Evolutionary conservation across 1,140 invertebrate genomes (phyloP), one percentile per base, ranked within the genome.

Genomic region (Samia ricini): DNA sequence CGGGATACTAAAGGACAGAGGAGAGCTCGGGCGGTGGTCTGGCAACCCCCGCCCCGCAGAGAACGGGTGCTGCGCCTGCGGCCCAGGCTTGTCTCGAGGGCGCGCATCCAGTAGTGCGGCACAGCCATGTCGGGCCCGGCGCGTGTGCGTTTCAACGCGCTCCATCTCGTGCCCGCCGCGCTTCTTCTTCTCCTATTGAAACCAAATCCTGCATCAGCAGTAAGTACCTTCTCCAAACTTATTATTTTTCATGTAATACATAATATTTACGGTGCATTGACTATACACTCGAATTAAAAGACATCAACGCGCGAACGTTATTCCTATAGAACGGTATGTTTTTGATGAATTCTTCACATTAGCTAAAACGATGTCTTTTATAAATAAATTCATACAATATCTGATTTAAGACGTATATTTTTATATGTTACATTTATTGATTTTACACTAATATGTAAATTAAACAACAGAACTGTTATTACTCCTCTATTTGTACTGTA

Each of bases 1-100:
- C 84, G 78, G 85, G 85, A 85, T 83, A 89, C 86, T 89, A 85
- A 71, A 82, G 81, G 83, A 84, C 74, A 66, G 81, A 81, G 79
- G 76, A 83, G 76, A 61, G 77, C 63, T 80, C 80, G 79, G 79
- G 75, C 74, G 70, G 78, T 79, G 72, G 77, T 52, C 71, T 67
- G 76, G 59, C 54, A 80, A 79, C 79, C 83, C 76, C 77, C 70
- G 68, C 79, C 79, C 72, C 73, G 70, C 60, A 61, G 66, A 69
- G 57, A 71, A 63, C 71, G 67, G 66, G 67, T 70, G 71, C 72
- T 63, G 57, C 69, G 63, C 65, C 73, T 52, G 60, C 65, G 66
- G 64, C 76, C 69, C 66, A 61, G 71, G 59, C 61, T 71, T 70
- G 69, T 68, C 66, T 62, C 56, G 75, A 78, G 79, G 80, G 81